Evolutionary conservation across 2,113 vertebrate genomes (phyloP), one percentile per base, ranked within the genome.

Genomic region (Eublepharis macularius): DNA sequence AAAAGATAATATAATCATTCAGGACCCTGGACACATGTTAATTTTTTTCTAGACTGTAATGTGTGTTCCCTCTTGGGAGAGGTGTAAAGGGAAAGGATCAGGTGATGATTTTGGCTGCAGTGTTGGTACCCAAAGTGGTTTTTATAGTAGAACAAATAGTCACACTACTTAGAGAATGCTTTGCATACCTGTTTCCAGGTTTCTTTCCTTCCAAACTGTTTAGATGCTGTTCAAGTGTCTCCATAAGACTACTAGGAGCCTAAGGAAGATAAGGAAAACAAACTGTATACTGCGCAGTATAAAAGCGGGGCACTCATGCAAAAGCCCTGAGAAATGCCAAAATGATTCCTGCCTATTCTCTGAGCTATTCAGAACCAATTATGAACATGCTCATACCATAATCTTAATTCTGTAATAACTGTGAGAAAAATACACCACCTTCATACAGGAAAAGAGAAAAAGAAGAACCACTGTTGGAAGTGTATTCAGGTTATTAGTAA

Each of bases 141-240:
- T 9, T 34, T 47, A 16, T 16, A 43, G 16, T 43, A 17, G 13
- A 43, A 13, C 39, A 80, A 36, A 14, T 2, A 34, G 16, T 51
- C 6, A 49, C 26, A 34, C 14, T 29, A 12, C 54, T 76, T 36
- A 24, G 41, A 41, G 24, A 41, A 29, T 26, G 13, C 19, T 39
- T 17, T 87, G 87, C 92, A 0, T 96, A 99, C 99, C 96, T 97
- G 95, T 96, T 97, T 89, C 97, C 97, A 86, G 97, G 96, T 94
- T 99, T 99, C 93, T 98, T 99, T 87, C 99, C 99, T 95, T 99
- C 99, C 94, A 99, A 96, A n/a, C 97, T 99, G 95, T 99, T 99
- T 90, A 99, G 97, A 94, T 99, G 99, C 34, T 99, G 99, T 93
- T 99, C 99, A 91, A 99, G 96, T 65, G 99, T 99, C 94, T 98